A percentile compares a stretch with the other conserved stretches of the same genome.
These are phyloP conservation scores for Mythimna pallens DNA, from an alignment of 2,888 invertebrate species.

Conservation along the genomic window DNA sequence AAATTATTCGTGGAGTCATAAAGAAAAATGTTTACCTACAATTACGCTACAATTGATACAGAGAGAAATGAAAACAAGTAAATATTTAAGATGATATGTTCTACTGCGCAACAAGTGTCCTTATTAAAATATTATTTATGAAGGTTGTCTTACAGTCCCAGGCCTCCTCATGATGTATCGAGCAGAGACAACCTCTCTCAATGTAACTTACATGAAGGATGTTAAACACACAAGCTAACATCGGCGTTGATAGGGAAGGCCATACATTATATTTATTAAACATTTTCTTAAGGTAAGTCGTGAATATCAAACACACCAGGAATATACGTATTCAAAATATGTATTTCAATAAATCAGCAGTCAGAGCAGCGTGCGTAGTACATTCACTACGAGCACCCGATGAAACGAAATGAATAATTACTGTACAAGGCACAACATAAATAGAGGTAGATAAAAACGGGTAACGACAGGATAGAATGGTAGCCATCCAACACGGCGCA, in stretches of 20 bases:
- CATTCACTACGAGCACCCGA: slow-evolving; percentile 67
- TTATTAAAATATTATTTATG: slow-evolving; percentile 53
- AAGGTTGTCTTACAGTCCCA: slow-evolving; percentile 39
- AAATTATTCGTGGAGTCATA: not conserved
- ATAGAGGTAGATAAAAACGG: slow-evolving; percentile 83
- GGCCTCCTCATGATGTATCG: slow-evolving; percentile 33
- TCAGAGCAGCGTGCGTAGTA: slow-evolving; percentile 62
- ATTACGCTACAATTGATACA: no score
- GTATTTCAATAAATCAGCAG: slow-evolving; percentile 71
- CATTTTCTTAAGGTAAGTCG: slow-evolving; percentile 59
- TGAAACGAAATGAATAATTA: slow-evolving; percentile 71
- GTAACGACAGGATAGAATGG: slow-evolving; percentile 82
- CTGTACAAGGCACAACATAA: slow-evolving; percentile 79
- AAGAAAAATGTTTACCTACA: not conserved
- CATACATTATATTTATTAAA: slow-evolving; percentile 57
- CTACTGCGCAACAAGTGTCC: slow-evolving; percentile 44
- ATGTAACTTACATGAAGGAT: slow-evolving; percentile 53
- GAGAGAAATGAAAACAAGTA: slow-evolving; percentile 24
- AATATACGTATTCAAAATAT: slow-evolving; percentile 64
- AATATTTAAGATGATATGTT: slow-evolving; percentile 31
- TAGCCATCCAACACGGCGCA: slow-evolving; percentile 78
- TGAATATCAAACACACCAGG: slow-evolving; percentile 57
- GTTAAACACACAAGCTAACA: slow-evolving; percentile 59
- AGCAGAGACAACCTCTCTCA: slow-evolving; percentile 48
- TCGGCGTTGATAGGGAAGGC: slow-evolving; percentile 52